phyloP scores from a whole-genome alignment of 1,140 invertebrate genomes.

The Pectinophora gossypiella region DNA sequence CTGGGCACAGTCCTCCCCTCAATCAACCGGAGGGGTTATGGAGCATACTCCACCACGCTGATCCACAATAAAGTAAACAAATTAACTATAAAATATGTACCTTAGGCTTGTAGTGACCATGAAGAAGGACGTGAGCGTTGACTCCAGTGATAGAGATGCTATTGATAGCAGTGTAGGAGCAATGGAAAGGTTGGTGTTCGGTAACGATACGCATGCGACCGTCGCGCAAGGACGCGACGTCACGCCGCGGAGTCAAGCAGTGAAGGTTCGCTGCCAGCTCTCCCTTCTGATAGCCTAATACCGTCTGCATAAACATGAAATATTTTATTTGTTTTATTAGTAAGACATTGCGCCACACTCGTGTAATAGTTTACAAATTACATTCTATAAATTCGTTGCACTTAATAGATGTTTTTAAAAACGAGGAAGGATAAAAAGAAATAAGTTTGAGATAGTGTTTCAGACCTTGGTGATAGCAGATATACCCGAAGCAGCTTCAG shows the following conservation, averaged over 20 bases:
- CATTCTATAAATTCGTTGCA: neutral
- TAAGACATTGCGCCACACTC: too few species aligned
- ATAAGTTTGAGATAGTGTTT: too few species aligned
- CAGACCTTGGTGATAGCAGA: conserved; percentile 78
- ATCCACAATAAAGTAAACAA: too few species aligned
- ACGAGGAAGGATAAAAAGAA: too few species aligned
- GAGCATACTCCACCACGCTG: too few species aligned
- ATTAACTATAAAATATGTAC: too few species aligned
- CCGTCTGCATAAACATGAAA: neutral
- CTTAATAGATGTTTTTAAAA: too few species aligned
- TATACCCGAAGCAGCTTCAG: conserved; percentile 79
- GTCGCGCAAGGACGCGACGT: conserved; percentile 25
- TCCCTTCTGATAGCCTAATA: neutral
- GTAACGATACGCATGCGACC: conserved; percentile 26
- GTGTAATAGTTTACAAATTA: too few species aligned
- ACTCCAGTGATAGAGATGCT: neutral
- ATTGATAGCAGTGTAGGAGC: conserved; percentile 32
- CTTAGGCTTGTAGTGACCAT: neutral
- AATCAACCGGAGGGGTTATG: too few species aligned
- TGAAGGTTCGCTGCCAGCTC: neutral
- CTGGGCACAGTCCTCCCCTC: too few species aligned
- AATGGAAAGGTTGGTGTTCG: conserved; percentile 16
- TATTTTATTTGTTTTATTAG: too few species aligned
- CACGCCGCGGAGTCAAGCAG: neutral
- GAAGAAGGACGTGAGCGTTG: neutral